Conservation (phyloP, 2,113 vertebrate genomes). For the Onychostruthus taczanowskii region DNA sequence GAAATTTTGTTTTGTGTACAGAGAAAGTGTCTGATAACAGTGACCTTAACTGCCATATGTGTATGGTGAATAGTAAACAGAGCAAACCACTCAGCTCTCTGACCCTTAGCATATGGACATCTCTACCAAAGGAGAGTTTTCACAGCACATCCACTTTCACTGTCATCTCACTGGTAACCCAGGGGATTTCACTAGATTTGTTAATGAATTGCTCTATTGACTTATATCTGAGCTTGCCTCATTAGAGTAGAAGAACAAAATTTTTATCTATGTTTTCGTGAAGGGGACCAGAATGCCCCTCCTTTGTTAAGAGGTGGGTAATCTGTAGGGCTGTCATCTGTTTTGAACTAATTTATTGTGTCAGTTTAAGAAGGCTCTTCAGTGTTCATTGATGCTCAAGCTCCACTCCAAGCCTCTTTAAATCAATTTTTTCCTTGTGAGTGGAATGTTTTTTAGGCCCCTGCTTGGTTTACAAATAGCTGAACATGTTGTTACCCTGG, state of each 20-base stretch:
- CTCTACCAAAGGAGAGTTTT: constrained; percentile 89
- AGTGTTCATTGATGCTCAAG: constrained; percentile 80
- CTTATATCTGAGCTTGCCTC: constrained; percentile 94
- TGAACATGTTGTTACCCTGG: constrained; percentile 84
- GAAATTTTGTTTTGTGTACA: constrained; percentile 96
- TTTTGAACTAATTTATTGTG: constrained; percentile 90
- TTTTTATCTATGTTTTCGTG: constrained; percentile 79
- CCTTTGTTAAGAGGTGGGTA: constrained; percentile 87
- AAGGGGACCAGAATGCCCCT: constrained; percentile 76
- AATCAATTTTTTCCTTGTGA: constrained; percentile 83
- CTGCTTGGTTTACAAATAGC: constrained; percentile 92
- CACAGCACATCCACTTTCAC: constrained; percentile 79
- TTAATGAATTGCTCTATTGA: constrained; percentile 99
- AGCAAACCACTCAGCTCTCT: constrained; percentile 87
- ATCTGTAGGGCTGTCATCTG: constrained; percentile 87
- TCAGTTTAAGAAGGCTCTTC: constrained; percentile 87
- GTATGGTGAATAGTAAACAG: constrained; percentile 91
- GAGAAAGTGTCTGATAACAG: constrained; percentile 88
- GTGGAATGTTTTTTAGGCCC: constrained; percentile 83
- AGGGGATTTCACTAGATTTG: constrained; percentile 95
- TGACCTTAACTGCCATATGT: constrained; percentile 94
- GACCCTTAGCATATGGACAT: constrained; percentile 97
- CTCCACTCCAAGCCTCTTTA: constrained; percentile 80
- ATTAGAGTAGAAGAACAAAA: constrained; percentile 92
- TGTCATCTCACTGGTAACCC: constrained; percentile 84